Base-by-base conservation (phyloP, 2,888 invertebrate genomes). In the Leptopilina myrica region DNA sequence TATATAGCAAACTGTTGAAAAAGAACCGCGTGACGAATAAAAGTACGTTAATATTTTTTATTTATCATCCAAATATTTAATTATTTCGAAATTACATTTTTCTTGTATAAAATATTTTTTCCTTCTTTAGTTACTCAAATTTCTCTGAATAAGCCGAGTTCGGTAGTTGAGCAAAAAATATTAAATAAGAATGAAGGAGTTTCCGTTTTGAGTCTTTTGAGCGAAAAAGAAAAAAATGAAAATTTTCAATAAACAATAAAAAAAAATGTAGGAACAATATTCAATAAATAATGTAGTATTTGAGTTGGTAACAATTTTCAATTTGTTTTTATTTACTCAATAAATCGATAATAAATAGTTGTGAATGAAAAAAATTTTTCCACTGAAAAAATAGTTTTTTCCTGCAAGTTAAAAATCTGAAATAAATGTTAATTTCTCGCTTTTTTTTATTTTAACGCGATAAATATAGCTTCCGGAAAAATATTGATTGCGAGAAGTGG, bases 21-120 rank as follows among this genome's bases (percentile, higher is more conserved):
- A 20, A 20, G n/a, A 62, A 8, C n/a, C 20, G 8, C 15, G 9
- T 62, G 62, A 62, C 20, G 9, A 20, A 62, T 62, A 62, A 62
- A 62, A 62, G 62, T 62, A 62, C 15, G 62, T 62, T 62, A 3
- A 62, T 5, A 62, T 20, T 62, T 62, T 62, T 59, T 59, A 59
- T 59, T 59, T 59, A 8, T 33, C 33, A 8, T 33, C 33, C 33
- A 33, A 33, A 33, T 33, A 33, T 33, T 33, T 33, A 33, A 33
- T 33, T 56, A 56, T 56, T 56, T 56, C 33, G 33, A 56, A 14
- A 12, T 56, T 5, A 56, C n/a, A 5, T 56, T n/a, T 56, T 14
- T 14, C 12, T 56, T 56, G 56, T 56, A 14, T 59, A 15, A 62
- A 62, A 20, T 9, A 9, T 20, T 7, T 9, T 62, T 62, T 62